Evolutionary conservation across 1,140 invertebrate species (phyloP), one percentile per base, ranked within the genome.

Genomic region (Dysdera silvatica): DNA sequence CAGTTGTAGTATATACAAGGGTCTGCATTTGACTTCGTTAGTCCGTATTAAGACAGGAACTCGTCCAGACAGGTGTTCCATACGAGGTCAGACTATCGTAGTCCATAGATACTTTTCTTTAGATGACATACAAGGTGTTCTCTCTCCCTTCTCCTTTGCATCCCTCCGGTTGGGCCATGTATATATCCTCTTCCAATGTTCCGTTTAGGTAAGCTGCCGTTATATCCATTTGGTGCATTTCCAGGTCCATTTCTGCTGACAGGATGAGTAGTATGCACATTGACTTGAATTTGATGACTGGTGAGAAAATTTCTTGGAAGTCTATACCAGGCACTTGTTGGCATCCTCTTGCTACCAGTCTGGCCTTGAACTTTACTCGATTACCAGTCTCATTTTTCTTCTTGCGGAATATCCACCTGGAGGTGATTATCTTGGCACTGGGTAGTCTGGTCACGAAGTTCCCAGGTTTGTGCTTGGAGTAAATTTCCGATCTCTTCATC

Each of bases 331-430:
- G 23, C 24, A 55, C 57, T 67, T 77, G 75, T 7, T 41, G 31
- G 61, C 67, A 79, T 3, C 76, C 78, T 70, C 72, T 72, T 7
- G 70, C 71, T 0, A 79, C 75, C 16, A 78, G 67, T 45, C 77
- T 32, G 4, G 74, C 74, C 68, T 76, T 77, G 16, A 45, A 63
- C 41, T 73, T 68, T 58, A 70, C 67, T 51, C 63, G 49, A 59
- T 76, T 16, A 32, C 71, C 68, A 56, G 71, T 57, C 8, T 47
- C 12, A 64, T 70, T 70, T 26, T 18, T 66, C 52, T 68, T 75
- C n/a, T 69, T 67, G 40, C 66, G 72, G 16, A 70, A 72, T 20
- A 78, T 70, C 74, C 74, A 77, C 67, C 53, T 43, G 29, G n/a
- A 10, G 54, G 66, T 68, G 16, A 67, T 23, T 37, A 71, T 68